Conservation (phyloP, 2,113 vertebrate species). For the Prionailurus bengalensis region DNA sequence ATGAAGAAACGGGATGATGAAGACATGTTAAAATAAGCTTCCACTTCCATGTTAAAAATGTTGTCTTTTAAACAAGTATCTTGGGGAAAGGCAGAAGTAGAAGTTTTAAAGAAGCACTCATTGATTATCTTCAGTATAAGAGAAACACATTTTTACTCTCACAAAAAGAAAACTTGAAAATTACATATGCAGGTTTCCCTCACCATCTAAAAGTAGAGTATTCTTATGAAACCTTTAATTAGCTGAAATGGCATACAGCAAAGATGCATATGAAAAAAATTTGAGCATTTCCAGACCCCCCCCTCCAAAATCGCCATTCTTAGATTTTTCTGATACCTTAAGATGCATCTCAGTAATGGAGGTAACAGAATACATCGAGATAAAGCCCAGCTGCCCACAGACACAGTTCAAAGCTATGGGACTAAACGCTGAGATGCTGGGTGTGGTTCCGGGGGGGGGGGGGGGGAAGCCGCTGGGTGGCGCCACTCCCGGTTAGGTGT, state of each 20-base stretch:
- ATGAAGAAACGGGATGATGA: conserved; percentile 44
- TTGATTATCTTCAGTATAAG: not conserved
- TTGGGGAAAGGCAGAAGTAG: not conserved
- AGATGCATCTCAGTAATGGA: not conserved
- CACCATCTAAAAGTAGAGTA: not conserved
- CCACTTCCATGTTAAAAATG: conserved; percentile 42
- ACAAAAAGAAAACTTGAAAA: not conserved
- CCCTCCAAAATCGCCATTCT: not conserved
- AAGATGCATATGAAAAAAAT: not conserved
- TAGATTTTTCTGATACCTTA: not conserved
- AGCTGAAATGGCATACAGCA: not conserved
- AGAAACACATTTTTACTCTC: conserved; percentile 16
- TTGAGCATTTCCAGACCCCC: not conserved
- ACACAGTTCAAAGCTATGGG: not conserved
- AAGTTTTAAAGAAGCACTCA: not conserved
- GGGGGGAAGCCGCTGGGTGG: not conserved
- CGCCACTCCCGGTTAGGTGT: not conserved
- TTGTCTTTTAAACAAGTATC: not conserved
- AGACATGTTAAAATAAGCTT: conserved; percentile 12
- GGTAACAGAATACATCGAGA: not conserved
- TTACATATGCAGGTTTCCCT: not conserved
- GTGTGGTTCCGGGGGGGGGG: no score
- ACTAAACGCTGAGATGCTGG: not conserved
- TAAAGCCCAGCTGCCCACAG: not conserved
- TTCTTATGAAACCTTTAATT: not conserved